These are phyloP conservation scores for Drosophila leonis DNA, from an alignment of 2,888 invertebrate genomes.

Conservation along the genomic window DNA sequence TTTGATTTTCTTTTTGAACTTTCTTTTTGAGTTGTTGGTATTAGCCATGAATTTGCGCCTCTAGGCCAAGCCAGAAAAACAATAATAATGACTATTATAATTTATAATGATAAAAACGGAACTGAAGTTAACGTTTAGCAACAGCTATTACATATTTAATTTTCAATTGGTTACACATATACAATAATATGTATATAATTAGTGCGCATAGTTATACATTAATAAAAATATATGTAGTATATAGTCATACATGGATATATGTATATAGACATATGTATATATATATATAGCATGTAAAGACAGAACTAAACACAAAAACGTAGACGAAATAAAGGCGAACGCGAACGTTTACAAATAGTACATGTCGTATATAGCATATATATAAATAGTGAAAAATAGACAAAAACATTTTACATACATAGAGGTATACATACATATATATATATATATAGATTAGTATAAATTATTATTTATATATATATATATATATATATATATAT, in stretches of 20 bases:
- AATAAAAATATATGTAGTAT: conserved; percentile 62
- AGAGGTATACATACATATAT: conserved; percentile 74
- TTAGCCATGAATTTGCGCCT: conserved; percentile 1
- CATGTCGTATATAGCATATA: conserved; percentile 46
- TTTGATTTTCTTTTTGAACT: conserved; percentile 17
- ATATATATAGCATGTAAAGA: conserved; percentile 13
- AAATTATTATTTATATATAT: conserved; percentile 54
- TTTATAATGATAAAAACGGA: conserved; percentile 42
- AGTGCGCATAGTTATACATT: conserved; percentile 69
- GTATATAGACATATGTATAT: conserved; percentile 49
- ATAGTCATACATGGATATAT: conserved; percentile 30
- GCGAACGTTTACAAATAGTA: conserved; percentile 32
- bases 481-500: conserved; percentile 62
- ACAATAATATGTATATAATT: conserved; percentile 69
- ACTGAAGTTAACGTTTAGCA: conserved; percentile 66
- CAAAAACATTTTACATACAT: conserved; percentile 80
- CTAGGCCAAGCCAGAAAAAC: conserved; percentile 18
- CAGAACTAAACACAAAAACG: conserved; percentile 48
- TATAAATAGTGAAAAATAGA: conserved; percentile 75
- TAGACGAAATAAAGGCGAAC: conserved; percentile 41
- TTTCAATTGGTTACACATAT: conserved; percentile 75
- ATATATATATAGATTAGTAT: conserved; percentile 71
- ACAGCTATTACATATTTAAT: conserved; percentile 77
- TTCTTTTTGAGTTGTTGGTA: conserved; percentile 1
- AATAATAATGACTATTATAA: conserved; percentile 23